These are phyloP conservation scores for Isurus oxyrinchus DNA, from an alignment of 2,113 vertebrate species.

Conservation along the genomic window DNA sequence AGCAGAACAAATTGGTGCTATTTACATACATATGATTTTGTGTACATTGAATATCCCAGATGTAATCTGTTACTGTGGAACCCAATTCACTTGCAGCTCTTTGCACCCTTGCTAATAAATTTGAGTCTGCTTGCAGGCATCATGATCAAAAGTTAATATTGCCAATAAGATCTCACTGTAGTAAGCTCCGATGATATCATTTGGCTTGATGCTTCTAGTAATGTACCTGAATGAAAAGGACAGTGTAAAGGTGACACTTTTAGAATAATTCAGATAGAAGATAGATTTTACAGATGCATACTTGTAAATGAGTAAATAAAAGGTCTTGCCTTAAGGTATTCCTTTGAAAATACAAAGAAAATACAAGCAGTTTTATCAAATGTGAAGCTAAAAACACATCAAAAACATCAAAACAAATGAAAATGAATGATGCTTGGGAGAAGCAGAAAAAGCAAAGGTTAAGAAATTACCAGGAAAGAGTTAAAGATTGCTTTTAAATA, in stretches of 20 bases:
- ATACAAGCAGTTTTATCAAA: not conserved
- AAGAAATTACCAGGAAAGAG: not conserved
- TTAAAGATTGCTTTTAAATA: conserved; percentile 24
- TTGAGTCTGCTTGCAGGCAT: not conserved
- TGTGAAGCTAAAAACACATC: not conserved
- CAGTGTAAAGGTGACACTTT: not conserved
- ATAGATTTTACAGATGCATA: not conserved
- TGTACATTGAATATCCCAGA: not conserved
- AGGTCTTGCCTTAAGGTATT: not conserved
- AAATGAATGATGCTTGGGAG: not conserved
- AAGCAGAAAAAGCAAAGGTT: conserved; percentile 2
- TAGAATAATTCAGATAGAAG: not conserved
- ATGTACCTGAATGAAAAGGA: not conserved
- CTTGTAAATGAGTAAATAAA: not conserved
- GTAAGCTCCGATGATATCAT: not conserved
- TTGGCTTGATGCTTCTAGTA: not conserved
- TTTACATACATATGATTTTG: not conserved
- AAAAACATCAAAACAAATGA: not conserved
- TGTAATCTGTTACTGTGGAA: not conserved
- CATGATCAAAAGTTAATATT: not conserved
- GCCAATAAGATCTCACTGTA: not conserved
- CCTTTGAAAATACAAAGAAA: not conserved
- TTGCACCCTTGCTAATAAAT: not conserved
- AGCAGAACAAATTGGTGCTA: not conserved
- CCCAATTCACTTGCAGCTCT: too few species aligned